Evolutionary conservation across 2,113 vertebrate genomes (phyloP).

Genomic region (Corydoras maculifer): DNA sequence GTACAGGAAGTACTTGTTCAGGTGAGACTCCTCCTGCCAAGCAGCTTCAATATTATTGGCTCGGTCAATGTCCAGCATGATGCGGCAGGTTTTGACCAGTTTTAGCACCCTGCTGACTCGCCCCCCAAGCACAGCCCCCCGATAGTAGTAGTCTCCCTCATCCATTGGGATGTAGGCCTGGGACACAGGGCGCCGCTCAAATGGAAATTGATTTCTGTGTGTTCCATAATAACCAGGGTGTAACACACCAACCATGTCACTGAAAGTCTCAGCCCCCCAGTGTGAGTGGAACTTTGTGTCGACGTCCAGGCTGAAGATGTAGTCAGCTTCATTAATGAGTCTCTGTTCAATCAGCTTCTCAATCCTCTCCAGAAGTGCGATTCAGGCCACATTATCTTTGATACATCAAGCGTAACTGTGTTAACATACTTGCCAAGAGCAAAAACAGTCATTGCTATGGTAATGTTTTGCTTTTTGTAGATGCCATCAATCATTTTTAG

Average conservation of each 20-base stretch:
- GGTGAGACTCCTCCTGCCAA: conserved; percentile 60
- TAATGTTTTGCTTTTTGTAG: conserved; percentile 5
- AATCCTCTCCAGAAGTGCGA: conserved; percentile 49
- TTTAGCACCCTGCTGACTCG: too few species aligned
- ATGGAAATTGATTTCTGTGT: conserved; percentile 38
- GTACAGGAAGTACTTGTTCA: too few species aligned
- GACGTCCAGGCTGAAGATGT: conserved; percentile 62
- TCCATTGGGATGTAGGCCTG: conserved; percentile 43
- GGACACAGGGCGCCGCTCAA: conserved; percentile 57
- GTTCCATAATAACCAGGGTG: conserved; percentile 56
- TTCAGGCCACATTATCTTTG: too few species aligned
- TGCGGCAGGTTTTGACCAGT: conserved; percentile 46
- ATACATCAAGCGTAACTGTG: conserved; percentile 51
- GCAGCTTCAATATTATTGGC: conserved; percentile 58
- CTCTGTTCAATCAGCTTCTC: conserved; percentile 42
- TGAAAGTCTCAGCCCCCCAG: conserved; percentile 62
- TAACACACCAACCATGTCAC: conserved; percentile 55
- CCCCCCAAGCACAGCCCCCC: conserved; percentile 30
- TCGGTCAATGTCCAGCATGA: conserved; percentile 59
- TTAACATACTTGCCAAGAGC: conserved; percentile 1
- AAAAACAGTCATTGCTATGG: background rate
- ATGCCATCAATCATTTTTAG: background rate
- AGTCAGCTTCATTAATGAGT: conserved; percentile 50
- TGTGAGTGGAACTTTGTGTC: conserved; percentile 54
- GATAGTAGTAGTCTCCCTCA: conserved; percentile 46